Conservation (phyloP, 2,113 vertebrate genomes). For the Edolisoma coerulescens region DNA sequence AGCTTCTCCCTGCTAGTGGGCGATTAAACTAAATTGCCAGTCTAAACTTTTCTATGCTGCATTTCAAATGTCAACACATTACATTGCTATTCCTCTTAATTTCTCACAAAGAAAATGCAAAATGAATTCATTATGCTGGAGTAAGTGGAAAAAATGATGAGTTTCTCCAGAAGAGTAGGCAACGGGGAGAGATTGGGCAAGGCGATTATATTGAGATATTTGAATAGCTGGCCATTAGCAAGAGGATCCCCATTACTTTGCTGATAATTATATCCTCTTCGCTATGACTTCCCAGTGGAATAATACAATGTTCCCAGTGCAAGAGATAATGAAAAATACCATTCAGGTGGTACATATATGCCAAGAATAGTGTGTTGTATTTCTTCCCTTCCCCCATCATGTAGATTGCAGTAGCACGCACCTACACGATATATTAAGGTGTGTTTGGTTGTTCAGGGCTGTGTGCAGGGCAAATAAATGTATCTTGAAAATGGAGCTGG, state of each 20-base stretch:
- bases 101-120: constrained; percentile 82
- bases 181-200: constrained; percentile 79
- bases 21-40: constrained; percentile 76
- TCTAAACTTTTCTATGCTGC: constrained; percentile 75
- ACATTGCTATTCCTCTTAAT: constrained; percentile 79
- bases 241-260: constrained; percentile 79
- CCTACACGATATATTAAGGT: constrained; percentile 54
- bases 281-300: constrained; percentile 77
- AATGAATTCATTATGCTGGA: constrained; percentile 81
- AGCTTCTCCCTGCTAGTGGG: constrained; percentile 52
- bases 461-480: constrained; percentile 67
- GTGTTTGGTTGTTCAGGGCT: constrained; percentile 52
- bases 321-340: constrained; percentile 75
- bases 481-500: constrained; percentile 67
- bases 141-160: constrained; percentile 82
- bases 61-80: constrained; percentile 80
- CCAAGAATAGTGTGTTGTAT: constrained; percentile 56
- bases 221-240: constrained; percentile 83
- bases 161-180: constrained; percentile 81
- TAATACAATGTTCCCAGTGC: constrained; percentile 76
- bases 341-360: constrained; percentile 71
- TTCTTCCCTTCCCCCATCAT: constrained; percentile 40
- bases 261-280: constrained; percentile 81
- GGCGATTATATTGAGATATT: constrained; percentile 84
- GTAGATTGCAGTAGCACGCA: constrained; percentile 25